These are phyloP conservation scores for Neodiprion fabricii DNA, from an alignment of 1,140 invertebrate genomes.

Conservation along the genomic window DNA sequence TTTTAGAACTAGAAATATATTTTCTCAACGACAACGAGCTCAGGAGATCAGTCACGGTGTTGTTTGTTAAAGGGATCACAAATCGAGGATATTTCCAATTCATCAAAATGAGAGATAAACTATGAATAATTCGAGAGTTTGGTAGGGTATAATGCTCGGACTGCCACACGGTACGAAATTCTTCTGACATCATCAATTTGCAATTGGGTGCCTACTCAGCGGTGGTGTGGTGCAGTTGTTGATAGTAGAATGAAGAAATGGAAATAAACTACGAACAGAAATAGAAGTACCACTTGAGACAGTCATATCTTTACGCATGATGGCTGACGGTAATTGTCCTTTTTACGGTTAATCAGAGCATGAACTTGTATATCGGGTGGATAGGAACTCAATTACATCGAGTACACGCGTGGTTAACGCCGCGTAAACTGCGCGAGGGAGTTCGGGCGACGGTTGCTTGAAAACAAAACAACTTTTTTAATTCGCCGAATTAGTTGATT, in stretches of 20 bases:
- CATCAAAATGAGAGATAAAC: no score
- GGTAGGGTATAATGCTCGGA: no score
- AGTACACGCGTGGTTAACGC: conserved; percentile 3
- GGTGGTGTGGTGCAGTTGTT: no score
- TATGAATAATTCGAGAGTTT: no score
- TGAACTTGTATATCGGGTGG: conserved; percentile 35
- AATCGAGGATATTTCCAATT: no score
- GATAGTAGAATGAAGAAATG: neutral
- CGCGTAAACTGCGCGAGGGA: neutral
- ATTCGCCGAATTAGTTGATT: neutral
- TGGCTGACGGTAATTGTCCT: conserved; percentile 37
- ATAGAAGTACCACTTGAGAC: conserved; percentile 1
- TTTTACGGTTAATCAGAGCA: conserved; percentile 43
- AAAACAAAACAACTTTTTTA: neutral
- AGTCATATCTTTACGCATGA: conserved; percentile 41
- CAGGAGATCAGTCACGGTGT: no score
- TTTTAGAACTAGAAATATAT: no score
- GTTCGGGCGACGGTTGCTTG: neutral
- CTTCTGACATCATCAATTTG: no score
- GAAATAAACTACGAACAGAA: neutral
- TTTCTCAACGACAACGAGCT: no score
- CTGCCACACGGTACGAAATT: no score
- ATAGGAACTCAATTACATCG: conserved; percentile 5
- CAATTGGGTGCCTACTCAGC: no score
- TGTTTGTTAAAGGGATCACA: no score